These are phyloP conservation scores for Himantopus leucocephalus DNA, from an alignment of 2,113 vertebrate species.

Conservation along the genomic window DNA sequence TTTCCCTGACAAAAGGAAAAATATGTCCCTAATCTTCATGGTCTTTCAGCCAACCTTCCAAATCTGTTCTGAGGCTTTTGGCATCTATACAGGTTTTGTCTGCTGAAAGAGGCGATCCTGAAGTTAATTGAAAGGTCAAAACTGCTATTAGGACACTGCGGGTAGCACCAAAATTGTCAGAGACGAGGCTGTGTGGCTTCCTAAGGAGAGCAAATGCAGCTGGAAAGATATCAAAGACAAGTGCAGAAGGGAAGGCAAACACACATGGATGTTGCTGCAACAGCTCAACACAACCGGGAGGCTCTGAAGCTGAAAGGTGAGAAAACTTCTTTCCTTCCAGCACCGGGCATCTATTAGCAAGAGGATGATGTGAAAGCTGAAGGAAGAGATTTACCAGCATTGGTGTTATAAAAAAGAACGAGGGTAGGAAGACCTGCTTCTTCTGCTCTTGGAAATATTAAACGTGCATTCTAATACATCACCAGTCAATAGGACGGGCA, in stretches of 20 bases:
- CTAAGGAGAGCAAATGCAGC: not conserved
- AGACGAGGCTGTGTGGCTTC: not conserved
- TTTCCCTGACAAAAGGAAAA: slow-evolving; percentile 57
- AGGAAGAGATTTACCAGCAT: not conserved
- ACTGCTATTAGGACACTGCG: not conserved
- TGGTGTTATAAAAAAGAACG: not conserved
- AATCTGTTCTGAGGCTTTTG: slow-evolving; percentile 28
- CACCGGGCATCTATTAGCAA: not conserved
- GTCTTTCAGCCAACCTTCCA: slow-evolving; percentile 31
- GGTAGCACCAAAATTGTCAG: slow-evolving; percentile 32
- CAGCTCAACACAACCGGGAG: not conserved
- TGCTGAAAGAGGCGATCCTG: slow-evolving; percentile 1
- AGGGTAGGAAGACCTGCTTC: not conserved
- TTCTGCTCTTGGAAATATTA: not conserved
- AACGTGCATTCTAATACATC: not conserved
- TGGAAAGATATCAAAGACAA: slow-evolving; percentile 27
- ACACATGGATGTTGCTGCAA: not conserved
- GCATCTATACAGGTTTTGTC: slow-evolving; percentile 15
- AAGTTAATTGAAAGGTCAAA: slow-evolving; percentile 62
- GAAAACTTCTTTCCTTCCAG: not conserved
- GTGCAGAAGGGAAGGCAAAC: not conserved
- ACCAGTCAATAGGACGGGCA: not conserved
- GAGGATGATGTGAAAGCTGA: not conserved
- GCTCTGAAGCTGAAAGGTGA: not conserved
- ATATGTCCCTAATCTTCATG: slow-evolving; percentile 44